Conservation (phyloP, 2,888 invertebrate genomes). For the Caenorhabditis sp. region DNA sequence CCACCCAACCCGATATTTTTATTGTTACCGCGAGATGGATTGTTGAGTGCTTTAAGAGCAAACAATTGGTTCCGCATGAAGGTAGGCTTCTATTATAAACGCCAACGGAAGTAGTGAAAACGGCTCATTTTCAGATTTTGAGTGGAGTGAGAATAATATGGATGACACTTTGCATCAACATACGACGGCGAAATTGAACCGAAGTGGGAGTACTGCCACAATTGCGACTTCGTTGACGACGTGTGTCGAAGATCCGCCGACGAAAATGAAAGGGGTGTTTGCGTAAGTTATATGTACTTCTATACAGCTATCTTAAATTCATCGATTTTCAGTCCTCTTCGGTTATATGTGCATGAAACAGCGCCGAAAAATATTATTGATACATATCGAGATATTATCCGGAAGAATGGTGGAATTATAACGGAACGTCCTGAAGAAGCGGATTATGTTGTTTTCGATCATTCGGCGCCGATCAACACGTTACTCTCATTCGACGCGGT, state of each 20-base stretch:
- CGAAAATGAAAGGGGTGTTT: conserved; percentile 2
- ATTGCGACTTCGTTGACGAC: neutral
- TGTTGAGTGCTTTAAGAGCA: conserved; percentile 33
- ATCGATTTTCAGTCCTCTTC: neutral
- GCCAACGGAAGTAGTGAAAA: neutral
- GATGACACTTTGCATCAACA: conserved; percentile 1
- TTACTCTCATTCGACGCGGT: conserved; percentile 10
- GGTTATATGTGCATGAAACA: neutral
- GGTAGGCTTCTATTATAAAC: conserved; percentile 15
- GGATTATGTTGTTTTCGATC: conserved; percentile 16
- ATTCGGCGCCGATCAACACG: conserved; percentile 12
- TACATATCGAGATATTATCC: neutral
- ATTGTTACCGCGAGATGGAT: conserved; percentile 47
- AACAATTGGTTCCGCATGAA: conserved; percentile 20
- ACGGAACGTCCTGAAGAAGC: conserved; percentile 3
- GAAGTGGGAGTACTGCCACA: neutral
- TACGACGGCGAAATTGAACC: neutral
- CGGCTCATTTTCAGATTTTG: neutral
- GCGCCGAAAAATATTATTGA: neutral
- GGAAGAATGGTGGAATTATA: conserved; percentile 13
- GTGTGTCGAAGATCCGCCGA: conserved; percentile 1
- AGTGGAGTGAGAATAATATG: neutral
- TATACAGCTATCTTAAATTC: no score
- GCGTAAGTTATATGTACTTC: neutral
- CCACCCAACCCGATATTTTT: conserved; percentile 22